These are phyloP conservation scores for Acleris literana DNA, from an alignment of 2,888 invertebrate genomes.

Conservation along the genomic window DNA sequence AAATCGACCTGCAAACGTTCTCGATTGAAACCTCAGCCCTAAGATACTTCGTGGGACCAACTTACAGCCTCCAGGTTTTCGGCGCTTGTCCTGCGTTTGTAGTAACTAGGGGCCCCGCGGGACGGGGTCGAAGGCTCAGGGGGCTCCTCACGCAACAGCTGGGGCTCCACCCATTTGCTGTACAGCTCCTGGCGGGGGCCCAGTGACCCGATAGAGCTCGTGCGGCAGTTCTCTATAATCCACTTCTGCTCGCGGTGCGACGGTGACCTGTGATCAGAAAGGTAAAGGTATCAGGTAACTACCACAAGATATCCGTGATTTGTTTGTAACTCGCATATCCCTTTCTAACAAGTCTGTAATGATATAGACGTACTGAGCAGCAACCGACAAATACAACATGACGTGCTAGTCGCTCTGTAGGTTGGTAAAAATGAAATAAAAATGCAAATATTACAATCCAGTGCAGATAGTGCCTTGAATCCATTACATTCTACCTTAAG, in stretches of 20 bases:
- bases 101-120: constrained; percentile 10
- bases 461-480: too few relatives aligned
- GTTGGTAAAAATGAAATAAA: too few relatives aligned
- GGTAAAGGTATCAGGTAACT: too few relatives aligned
- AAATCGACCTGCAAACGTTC: too few relatives aligned
- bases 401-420: too few relatives aligned
- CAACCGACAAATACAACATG: too few relatives aligned
- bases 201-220: constrained; percentile 79
- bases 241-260: constrained; percentile 82
- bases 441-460: too few relatives aligned
- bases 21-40: not conserved
- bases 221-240: constrained; percentile 86
- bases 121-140: constrained; percentile 33
- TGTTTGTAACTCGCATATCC: too few relatives aligned
- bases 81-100: constrained; percentile 6
- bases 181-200: constrained; percentile 81
- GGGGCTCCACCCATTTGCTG: constrained; percentile 72
- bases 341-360: too few relatives aligned
- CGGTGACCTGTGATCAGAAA: constrained; percentile 65
- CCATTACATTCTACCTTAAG: too few relatives aligned
- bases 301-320: too few relatives aligned
- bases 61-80: constrained; percentile 25
- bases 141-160: constrained; percentile 15
- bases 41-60: not conserved
- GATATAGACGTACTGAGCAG: too few relatives aligned